phyloP scores from a whole-genome alignment of 2,888 invertebrate species.

The Micoletzkya japonica region DNA sequence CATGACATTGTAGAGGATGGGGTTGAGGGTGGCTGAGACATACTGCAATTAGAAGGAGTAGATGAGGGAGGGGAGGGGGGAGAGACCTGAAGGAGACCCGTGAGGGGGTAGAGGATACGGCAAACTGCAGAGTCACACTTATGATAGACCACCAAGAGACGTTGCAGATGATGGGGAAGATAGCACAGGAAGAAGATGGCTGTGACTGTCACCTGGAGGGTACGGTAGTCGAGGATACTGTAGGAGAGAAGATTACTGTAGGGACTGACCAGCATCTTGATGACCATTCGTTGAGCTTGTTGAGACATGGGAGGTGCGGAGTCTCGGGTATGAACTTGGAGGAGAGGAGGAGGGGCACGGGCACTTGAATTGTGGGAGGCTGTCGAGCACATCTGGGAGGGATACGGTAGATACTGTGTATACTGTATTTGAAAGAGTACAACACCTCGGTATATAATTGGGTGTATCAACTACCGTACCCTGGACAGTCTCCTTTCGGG shows the following conservation, averaged over 20 bases:
- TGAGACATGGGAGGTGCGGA: conserved; percentile 51
- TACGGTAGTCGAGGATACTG: conserved; percentile 1
- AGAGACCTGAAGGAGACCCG: conserved; percentile 41
- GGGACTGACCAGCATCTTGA: conserved; percentile 56
- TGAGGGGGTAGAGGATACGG: conserved; percentile 55
- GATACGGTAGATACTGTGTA: no score
- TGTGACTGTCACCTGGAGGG: conserved; percentile 50
- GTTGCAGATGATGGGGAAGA: conserved; percentile 61
- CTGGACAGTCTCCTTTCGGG: conserved; percentile 8
- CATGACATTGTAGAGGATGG: conserved; percentile 62
- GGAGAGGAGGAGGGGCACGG: conserved; percentile 9
- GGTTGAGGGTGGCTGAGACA: conserved; percentile 60
- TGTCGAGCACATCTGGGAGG: conserved; percentile 23
- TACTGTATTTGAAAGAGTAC: no score
- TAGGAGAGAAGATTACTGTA: not conserved
- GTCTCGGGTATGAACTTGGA: conserved; percentile 45
- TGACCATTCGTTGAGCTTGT: conserved; percentile 61
- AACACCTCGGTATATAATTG: not conserved
- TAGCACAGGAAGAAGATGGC: conserved; percentile 62
- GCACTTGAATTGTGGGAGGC: conserved; percentile 19
- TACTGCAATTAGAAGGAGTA: conserved; percentile 47
- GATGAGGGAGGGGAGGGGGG: not conserved
- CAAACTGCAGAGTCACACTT: conserved; percentile 49
- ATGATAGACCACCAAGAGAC: conserved; percentile 55
- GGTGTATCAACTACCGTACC: conserved; percentile 10